phyloP scores from a whole-genome alignment of 1,140 invertebrate genomes.

The Chelonus insularis region DNA sequence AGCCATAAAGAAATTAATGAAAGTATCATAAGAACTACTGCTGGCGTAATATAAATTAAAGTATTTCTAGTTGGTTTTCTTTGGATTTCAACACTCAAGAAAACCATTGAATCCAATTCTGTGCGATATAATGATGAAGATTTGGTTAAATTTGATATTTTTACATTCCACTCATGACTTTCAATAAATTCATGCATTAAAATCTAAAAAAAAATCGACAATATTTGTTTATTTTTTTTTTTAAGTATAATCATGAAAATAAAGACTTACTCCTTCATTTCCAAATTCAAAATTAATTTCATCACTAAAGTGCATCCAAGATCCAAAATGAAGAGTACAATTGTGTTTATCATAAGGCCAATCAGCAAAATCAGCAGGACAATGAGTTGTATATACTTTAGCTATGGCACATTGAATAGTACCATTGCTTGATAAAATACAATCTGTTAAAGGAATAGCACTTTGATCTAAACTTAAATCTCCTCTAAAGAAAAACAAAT shows the following conservation, averaged over 20 bases:
- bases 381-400: constrained; percentile 42
- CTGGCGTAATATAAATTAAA: constrained; percentile 54
- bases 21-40: constrained; percentile 55
- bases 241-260: no score
- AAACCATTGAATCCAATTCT: constrained; percentile 56
- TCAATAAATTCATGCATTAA: constrained; percentile 21
- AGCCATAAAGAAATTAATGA: constrained; percentile 57
- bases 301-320: constrained; percentile 65
- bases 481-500: constrained; percentile 34
- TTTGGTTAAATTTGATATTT: constrained; percentile 28
- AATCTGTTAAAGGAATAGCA: constrained; percentile 41
- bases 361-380: constrained; percentile 43
- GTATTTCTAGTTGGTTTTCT: constrained; percentile 49
- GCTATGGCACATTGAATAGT: constrained; percentile 41
- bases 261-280: constrained; percentile 40
- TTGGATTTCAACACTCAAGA: constrained; percentile 52
- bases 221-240: no score
- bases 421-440: constrained; percentile 38
- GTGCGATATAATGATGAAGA: constrained; percentile 46
- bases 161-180: constrained; percentile 32
- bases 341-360: constrained; percentile 56
- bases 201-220: constrained; percentile 30
- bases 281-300: constrained; percentile 60
- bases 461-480: constrained; percentile 37
- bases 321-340: constrained; percentile 49